Evolutionary conservation across 1,140 invertebrate genomes (phyloP), one percentile per base, ranked within the genome.

Genomic region (Brachionus sp.): DNA sequence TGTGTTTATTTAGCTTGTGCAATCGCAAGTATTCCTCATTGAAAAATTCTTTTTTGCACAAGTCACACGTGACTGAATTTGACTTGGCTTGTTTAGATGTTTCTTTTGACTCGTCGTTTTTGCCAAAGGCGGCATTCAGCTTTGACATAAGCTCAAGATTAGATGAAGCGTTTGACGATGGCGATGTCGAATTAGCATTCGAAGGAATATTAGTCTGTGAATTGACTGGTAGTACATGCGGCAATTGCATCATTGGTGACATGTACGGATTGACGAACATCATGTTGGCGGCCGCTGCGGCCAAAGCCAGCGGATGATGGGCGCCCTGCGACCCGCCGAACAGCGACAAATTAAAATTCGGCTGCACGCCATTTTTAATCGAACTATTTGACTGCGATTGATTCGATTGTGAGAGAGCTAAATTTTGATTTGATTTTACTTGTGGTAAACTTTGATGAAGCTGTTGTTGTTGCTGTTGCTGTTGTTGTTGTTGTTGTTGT

Each of bases 201-300:
- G n/a, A 5, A 13, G 37, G 70, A 42, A 42, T 42, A 70, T 37
- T 70, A 5, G 19, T 13, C 13, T 16, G 25, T 70, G 68, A 50
- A 64, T 75, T 75, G 44, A 46, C 42, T n/a, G 70, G 37, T 1
- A 80, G 10, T 25, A 62, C 35, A 35, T 80, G 77, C 39, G 77
- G 77, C 37, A 80, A 66, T 29, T 80, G 77, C 77, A 80, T 80
- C 77, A 80, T 80, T 25, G 77, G 77, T 7, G 77, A 39, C 77
- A 80, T 80, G 50, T 80, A 80, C 16, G 77, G 77, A 80, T 80
- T 80, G 37, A 78, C 75, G 37, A 80, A 80, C 77, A 80, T 80
- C 70, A 75, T 75, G 44, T 75, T 80, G 57, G 77, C 77, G 19
- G 77, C 77, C 4, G 77, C 77, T 0, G 77, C 77, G 10, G 77